Percentiles rank a stretch among this genome's conserved stretches.
Conservation (phyloP, 30 jellyfish, hydroid and myxozoan species). For the Rhopilema esculentum region DNA sequence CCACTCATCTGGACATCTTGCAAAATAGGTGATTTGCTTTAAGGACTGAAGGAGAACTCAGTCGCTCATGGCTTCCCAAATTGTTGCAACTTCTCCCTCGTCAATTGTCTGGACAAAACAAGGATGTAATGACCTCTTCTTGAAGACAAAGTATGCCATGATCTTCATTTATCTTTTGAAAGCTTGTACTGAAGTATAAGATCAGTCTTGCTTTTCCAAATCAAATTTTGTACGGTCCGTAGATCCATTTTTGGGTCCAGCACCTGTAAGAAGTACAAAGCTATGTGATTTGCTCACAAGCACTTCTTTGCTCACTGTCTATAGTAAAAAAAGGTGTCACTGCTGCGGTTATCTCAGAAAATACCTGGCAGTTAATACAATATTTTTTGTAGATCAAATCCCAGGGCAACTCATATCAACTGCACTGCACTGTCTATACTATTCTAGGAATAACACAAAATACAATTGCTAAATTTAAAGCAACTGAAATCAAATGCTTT, state of each 20-base stretch:
- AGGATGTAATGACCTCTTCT: neutral
- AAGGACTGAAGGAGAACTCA: no score
- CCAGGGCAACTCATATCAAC: no score
- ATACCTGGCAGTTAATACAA: no score
- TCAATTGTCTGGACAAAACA: neutral
- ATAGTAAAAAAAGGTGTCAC: no score
- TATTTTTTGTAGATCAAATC: no score
- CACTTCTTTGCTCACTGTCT: no score
- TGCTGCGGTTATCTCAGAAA: no score
- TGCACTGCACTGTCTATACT: no score
- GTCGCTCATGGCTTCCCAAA: neutral
- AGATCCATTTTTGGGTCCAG: conserved; percentile 87
- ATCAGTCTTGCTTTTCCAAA: conserved; percentile 88
- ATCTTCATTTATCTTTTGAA: conserved; percentile 55
- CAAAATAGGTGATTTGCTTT: no score
- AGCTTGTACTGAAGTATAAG: conserved; percentile 65
- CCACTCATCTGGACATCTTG: neutral
- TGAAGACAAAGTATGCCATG: neutral
- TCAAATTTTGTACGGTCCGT: conserved; percentile 81
- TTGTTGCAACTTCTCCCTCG: neutral
- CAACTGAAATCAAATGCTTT: no score
- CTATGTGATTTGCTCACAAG: neutral
- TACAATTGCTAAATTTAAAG: no score
- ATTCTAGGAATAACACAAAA: no score
- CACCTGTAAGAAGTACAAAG: conserved; percentile 30